phyloP scores from a whole-genome alignment of 2,797 vertebrate genomes.

The Arrhamphus sclerolepis region DNA sequence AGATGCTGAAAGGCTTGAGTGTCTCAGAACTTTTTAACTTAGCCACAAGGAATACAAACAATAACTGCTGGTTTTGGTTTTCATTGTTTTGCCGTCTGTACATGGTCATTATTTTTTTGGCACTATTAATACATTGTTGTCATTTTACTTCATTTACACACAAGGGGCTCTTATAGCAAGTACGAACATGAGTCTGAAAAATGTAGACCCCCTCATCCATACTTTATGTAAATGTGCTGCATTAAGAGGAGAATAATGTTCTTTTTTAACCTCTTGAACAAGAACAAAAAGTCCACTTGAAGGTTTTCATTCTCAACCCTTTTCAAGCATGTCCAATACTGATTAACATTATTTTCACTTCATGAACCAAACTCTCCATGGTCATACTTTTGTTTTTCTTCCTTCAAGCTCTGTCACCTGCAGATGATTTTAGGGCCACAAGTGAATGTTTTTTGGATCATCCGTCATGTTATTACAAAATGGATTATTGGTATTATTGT shows the following conservation, averaged over 20 bases:
- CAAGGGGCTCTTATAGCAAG: background rate
- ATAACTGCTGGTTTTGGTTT: background rate
- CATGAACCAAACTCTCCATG: background rate
- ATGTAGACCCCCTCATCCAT: background rate
- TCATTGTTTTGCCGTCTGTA: background rate
- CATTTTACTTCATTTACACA: background rate
- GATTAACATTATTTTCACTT: background rate
- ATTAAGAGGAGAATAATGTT: background rate
- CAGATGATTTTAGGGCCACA: slow-evolving; percentile 17
- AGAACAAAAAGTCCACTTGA: background rate
- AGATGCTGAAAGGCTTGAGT: slow-evolving; percentile 7
- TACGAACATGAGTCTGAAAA: background rate
- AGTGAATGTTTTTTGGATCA: slow-evolving; percentile 27
- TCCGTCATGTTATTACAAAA: slow-evolving; percentile 17
- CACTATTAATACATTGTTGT: background rate
- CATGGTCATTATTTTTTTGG: background rate
- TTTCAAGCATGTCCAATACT: background rate
- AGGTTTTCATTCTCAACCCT: background rate
- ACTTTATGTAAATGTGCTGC: background rate
- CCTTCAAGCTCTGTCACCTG: slow-evolving; percentile 19
- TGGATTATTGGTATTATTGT: slow-evolving; percentile 9
- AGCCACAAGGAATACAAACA: slow-evolving; percentile 1
- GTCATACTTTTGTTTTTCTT: background rate
- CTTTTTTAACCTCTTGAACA: slow-evolving; percentile 4
- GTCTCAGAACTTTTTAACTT: background rate